A percentile compares a stretch with the other conserved stretches of the same genome.
phyloP scores from a whole-genome alignment of 2,888 invertebrate species.

The Deilephila elpenor region DNA sequence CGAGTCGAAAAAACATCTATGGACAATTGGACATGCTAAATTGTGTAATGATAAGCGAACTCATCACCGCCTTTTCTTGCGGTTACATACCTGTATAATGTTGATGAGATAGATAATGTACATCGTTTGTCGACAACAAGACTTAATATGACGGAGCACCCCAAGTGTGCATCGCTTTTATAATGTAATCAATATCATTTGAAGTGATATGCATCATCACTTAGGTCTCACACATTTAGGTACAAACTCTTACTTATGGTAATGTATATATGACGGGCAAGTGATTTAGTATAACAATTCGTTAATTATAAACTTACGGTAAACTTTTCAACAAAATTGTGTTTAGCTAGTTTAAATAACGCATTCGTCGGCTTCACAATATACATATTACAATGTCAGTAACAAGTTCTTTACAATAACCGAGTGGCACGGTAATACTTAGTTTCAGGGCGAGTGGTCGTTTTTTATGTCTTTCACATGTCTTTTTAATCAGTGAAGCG shows the following conservation, averaged over 20 bases:
- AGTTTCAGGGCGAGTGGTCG: no score
- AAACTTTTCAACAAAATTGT: not conserved
- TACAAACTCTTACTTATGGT: not conserved
- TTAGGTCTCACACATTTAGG: not conserved
- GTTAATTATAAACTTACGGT: no score
- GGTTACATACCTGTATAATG: no score
- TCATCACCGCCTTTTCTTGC: no score
- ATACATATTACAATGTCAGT: not conserved
- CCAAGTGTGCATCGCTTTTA: not conserved
- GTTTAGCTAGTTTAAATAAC: not conserved
- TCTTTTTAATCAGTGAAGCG: no score
- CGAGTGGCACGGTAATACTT: not conserved
- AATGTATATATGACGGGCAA: not conserved
- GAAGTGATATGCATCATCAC: not conserved
- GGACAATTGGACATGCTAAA: no score
- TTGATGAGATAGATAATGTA: not conserved
- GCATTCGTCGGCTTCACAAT: not conserved
- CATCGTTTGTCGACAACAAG: not conserved
- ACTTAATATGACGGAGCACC: not conserved
- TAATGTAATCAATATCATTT: slow-evolving; percentile 3
- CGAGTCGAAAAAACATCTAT: no score
- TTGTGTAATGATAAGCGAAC: no score
- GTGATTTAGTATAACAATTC: not conserved
- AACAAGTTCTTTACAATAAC: not conserved
- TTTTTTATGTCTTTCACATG: no score